A percentile compares a stretch with the other conserved stretches of the same genome.
Evolutionary conservation across 2,888 invertebrate species (phyloP).

Genomic region (Anarsia innoxiella): DNA sequence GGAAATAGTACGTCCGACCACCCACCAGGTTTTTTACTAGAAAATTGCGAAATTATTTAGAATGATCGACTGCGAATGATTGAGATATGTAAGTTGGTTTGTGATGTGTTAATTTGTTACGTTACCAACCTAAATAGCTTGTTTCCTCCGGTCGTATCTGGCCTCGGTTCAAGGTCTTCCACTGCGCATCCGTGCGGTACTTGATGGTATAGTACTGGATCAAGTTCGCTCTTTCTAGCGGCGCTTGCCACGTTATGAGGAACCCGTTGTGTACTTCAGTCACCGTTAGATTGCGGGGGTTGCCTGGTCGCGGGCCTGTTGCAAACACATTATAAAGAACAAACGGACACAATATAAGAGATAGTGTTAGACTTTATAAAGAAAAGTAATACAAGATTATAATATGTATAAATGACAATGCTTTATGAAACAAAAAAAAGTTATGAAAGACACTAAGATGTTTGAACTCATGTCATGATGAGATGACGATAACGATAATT

Average conservation of each 20-base stretch:
- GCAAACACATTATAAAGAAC: too few species aligned
- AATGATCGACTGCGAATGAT: too few species aligned
- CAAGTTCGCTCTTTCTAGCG: slow-evolving; percentile 85
- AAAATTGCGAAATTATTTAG: too few species aligned
- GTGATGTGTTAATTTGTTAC: not conserved
- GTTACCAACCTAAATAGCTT: slow-evolving; percentile 83
- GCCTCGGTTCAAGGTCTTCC: slow-evolving; percentile 91
- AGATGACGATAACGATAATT: too few species aligned
- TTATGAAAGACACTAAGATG: too few species aligned
- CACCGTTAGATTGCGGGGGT: slow-evolving; percentile 92
- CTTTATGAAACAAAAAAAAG: too few species aligned
- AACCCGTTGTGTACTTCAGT: slow-evolving; percentile 93
- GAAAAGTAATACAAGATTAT: too few species aligned
- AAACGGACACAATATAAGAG: too few species aligned
- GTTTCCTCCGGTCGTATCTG: slow-evolving; percentile 93
- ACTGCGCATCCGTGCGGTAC: slow-evolving; percentile 91
- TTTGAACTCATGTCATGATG: too few species aligned
- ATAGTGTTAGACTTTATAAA: too few species aligned
- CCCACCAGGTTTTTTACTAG: slow-evolving; percentile 93
- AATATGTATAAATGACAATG: too few species aligned
- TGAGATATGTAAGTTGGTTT: not conserved
- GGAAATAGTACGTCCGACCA: slow-evolving; percentile 93
- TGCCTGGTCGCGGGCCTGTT: slow-evolving; percentile 94
- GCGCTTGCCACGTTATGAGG: slow-evolving; percentile 92
- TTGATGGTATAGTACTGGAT: slow-evolving; percentile 94